Evolutionary conservation across 2,888 invertebrate genomes (phyloP), one percentile per base, ranked within the genome.

Genomic region (Nymphalis urticae): DNA sequence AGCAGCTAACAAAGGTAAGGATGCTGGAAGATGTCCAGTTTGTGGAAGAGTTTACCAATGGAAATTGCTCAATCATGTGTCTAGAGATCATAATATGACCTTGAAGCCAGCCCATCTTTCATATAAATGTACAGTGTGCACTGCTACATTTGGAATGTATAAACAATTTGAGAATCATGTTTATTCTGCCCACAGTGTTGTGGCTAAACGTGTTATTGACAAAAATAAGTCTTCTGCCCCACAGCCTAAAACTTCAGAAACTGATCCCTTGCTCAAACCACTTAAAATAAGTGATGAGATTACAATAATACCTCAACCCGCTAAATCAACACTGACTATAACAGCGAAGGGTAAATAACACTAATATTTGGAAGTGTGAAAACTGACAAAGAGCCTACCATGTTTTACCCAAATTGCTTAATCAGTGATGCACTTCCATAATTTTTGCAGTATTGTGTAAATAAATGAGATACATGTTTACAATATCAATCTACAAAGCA

Each of bases 91-190:
- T 89, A 97, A 96, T 84, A 97, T 98, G 96, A 97, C 97, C 69
- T 90, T 98, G 77, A 98, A 98, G 85, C 98, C 98, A 24, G 98
- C 98, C 65, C 98, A 98, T 89, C 93, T 98, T 73, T 97, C 97
- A 32, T 98, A 98, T 93, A 98, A 98, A 89, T 98, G 98, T 89
- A 98, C 98, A 47, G 98, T 98, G 62, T 98, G 98, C 89, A 97
- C 98, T 69, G 98, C 98, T 68, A 98, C 98, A 24, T 98, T 98
- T 85, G 97, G 97, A 76, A 97, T 98, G 97, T 98, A 98, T 93
- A 97, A 97, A 92, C 97, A 97, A 81, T 98, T 98, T 84, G 98
- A 98, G 85, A 98, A 97, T 84, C 98, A 98, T 87, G 98, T 98
- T 5, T 98, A 98, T 85, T 97, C 97, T 50, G 98, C 97, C 64